Conservation (phyloP, 2,113 vertebrate species). For the Brienomyrus longianalis region DNA sequence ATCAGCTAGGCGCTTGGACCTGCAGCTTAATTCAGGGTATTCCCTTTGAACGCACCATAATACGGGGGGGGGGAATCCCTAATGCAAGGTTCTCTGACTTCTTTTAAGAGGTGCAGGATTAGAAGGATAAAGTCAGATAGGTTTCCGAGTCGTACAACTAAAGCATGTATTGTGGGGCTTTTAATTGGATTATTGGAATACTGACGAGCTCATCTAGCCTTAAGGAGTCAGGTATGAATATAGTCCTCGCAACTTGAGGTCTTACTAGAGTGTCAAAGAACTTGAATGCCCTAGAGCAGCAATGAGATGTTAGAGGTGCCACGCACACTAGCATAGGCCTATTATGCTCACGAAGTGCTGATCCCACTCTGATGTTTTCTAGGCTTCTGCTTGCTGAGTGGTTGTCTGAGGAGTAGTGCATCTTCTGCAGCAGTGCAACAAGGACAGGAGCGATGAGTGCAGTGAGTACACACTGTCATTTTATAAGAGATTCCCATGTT, state of each 20-base stretch:
- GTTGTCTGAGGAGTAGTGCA: not conserved
- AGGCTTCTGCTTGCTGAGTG: not conserved
- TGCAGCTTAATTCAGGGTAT: not conserved
- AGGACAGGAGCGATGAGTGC: not conserved
- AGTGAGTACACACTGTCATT: not conserved
- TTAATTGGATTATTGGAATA: conserved; percentile 17
- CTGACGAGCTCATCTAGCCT: conserved; percentile 6
- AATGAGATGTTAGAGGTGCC: not conserved
- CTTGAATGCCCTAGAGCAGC: not conserved
- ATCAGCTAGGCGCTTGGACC: not conserved
- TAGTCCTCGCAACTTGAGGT: not conserved
- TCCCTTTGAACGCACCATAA: not conserved
- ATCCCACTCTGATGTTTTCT: not conserved
- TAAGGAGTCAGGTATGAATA: conserved; percentile 8
- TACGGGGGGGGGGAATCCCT: not conserved
- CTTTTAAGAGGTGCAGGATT: conserved; percentile 13
- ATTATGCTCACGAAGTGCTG: not conserved
- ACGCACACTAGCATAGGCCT: not conserved
- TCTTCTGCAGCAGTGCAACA: not conserved
- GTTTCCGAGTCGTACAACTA: conserved; percentile 7
- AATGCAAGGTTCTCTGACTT: not conserved
- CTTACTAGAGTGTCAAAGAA: not conserved
- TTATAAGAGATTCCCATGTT: not conserved
- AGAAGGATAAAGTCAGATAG: conserved; percentile 16
- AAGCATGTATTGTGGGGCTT: conserved; percentile 8